Conservation (phyloP, 2,888 invertebrate species). For the Tenthredo livida region DNA sequence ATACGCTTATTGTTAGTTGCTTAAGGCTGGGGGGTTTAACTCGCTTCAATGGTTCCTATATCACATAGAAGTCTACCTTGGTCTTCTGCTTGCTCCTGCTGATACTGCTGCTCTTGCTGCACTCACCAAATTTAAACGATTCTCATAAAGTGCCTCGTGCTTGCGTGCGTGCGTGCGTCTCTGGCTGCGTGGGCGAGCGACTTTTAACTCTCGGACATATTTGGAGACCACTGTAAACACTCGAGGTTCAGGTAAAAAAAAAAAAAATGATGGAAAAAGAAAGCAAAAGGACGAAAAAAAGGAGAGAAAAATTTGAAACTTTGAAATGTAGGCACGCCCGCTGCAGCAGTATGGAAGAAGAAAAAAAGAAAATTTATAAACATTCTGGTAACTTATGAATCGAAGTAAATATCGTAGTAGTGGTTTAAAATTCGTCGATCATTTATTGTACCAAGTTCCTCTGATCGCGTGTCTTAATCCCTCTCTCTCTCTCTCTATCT, state of each 20-base stretch:
- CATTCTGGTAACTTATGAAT: background rate
- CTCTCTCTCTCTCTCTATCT: background rate
- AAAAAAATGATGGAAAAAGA: background rate
- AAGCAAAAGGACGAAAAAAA: too few relatives aligned
- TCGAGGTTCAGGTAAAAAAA: slow-evolving; percentile 20
- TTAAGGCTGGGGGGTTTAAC: background rate
- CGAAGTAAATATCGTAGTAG: background rate
- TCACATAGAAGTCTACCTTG: slow-evolving; percentile 1
- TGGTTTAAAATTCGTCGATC: background rate
- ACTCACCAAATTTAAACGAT: slow-evolving; percentile 42
- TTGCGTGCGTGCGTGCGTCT: background rate
- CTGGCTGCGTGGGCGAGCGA: slow-evolving; percentile 40
- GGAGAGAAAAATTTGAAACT: background rate
- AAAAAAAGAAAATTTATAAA: background rate
- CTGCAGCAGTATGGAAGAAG: background rate
- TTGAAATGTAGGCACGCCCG: background rate
- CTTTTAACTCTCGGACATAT: slow-evolving; percentile 22
- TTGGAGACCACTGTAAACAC: slow-evolving; percentile 49
- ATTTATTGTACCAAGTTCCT: background rate
- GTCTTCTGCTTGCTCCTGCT: background rate
- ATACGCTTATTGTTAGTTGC: slow-evolving; percentile 11
- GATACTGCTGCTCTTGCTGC: background rate
- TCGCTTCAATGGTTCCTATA: slow-evolving; percentile 3
- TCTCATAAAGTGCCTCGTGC: slow-evolving; percentile 39
- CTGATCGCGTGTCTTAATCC: background rate